These are phyloP conservation scores for Paracentrotus lividus DNA, from an alignment of 53 echinoderm and acorn worm species.

Conservation along the genomic window DNA sequence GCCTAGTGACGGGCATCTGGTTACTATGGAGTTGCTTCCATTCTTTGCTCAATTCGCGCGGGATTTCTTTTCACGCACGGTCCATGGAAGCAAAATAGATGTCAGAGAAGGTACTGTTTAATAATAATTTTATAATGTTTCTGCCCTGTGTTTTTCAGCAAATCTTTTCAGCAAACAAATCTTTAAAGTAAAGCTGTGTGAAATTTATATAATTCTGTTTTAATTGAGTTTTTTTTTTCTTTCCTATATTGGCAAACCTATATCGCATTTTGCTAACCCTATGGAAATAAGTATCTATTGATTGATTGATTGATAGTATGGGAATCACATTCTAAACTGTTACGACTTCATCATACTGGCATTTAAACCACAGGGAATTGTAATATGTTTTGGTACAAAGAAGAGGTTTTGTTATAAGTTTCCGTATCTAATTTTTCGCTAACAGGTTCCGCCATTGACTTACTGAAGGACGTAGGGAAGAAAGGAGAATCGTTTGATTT, in stretches of 20 bases:
- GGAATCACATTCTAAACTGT: no score
- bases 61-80: conserved; percentile 37
- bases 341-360: no score
- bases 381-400: no score
- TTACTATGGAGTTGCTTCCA: conserved; percentile 62
- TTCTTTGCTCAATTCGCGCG: conserved; percentile 57
- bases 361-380: no score
- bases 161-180: neutral
- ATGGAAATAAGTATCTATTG: no score
- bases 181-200: neutral
- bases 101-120: conserved; percentile 19
- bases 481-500: conserved; percentile 28
- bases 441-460: conserved; percentile 19
- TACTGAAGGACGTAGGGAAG: neutral
- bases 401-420: no score
- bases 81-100: conserved; percentile 43
- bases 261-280: no score
- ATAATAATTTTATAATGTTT: neutral
- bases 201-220: neutral
- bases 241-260: no score
- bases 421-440: no score
- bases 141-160: neutral
- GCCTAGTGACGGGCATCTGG: conserved; percentile 70
- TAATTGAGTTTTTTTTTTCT: no score
- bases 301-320: no score